Evolutionary conservation across 2,797 vertebrate species (phyloP), one percentile per base, ranked within the genome.

Genomic region (Aphelocoma californica): DNA sequence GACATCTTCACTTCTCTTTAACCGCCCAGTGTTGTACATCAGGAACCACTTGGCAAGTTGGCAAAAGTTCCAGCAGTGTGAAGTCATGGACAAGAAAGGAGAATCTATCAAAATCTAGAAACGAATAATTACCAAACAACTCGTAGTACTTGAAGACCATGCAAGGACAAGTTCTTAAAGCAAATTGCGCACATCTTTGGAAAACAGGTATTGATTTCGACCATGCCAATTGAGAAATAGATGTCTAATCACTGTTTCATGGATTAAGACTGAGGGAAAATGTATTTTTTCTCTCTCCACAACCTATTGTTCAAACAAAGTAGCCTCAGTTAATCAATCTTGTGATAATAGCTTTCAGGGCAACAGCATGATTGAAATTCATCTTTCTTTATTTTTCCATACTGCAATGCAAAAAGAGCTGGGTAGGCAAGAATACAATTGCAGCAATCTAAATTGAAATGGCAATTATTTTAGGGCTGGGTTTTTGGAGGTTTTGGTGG

Each of bases 291-390:
- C 79, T 92, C 57, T 62, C 78, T 91, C 81, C 44, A 88, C 73
- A 90, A 40, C 58, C 32, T 92, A 82, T 86, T 94, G 54, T 94
- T 91, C 92, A 88, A 93, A 90, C 47, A 36, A 88, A 96, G 92
- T n/a, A 70, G 38, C 51, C 21, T 72, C 86, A 62, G 78, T 96
- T 95, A 93, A 94, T 97, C 93, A 95, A 72, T 96, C 57, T 87
- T 82, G 74, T 79, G 90, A 77, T 92, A 95, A 96, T 70, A 86
- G 64, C 58, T 95, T 64, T 77, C 78, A 78, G 73, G 62, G 74
- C 32, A 90, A 44, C 58, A 48, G 48, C 23, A 17, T 48, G 60
- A 86, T 72, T 86, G 90, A 74, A 93, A 81, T 86, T 73, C n/a
- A 74, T 77, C 61, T 89, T 71, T 80, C 58, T 81, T 42, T 71